phyloP scores from a whole-genome alignment of 2,113 vertebrate species.

The Furnarius figulus region DNA sequence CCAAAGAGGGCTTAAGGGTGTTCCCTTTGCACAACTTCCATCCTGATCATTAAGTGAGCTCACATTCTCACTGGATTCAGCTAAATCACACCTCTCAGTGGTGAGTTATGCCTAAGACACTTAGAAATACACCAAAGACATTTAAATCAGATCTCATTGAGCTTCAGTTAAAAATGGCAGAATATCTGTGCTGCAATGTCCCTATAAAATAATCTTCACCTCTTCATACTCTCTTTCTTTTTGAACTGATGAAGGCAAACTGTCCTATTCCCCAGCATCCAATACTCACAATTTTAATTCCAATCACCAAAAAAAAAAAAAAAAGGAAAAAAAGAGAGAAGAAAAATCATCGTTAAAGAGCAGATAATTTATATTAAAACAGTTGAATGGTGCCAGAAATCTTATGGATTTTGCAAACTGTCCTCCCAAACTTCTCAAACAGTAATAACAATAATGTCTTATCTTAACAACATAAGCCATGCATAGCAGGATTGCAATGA shows the following conservation, averaged over 20 bases:
- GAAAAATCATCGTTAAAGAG: not conserved
- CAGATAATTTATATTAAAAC: not conserved
- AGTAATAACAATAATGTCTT: not conserved
- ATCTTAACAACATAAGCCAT: not conserved
- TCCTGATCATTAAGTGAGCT: not conserved
- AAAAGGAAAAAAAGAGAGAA: not conserved
- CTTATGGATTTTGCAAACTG: not conserved
- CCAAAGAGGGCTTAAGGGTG: not conserved
- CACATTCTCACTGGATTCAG: not conserved
- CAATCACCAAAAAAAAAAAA: not conserved
- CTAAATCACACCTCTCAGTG: conserved; percentile 22
- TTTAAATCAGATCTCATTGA: not conserved
- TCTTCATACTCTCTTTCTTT: not conserved
- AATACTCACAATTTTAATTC: not conserved
- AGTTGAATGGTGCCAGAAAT: not conserved
- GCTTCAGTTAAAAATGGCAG: not conserved
- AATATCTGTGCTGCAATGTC: not conserved
- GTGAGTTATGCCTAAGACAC: not conserved
- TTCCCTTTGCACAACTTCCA: not conserved
- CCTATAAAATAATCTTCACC: not conserved
- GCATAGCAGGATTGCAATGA: not conserved
- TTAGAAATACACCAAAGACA: not conserved
- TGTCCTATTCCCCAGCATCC: not conserved
- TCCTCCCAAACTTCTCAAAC: not conserved
- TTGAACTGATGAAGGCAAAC: not conserved